phyloP scores from a whole-genome alignment of 2,888 invertebrate species.

The Vandiemenella viatica region DNA sequence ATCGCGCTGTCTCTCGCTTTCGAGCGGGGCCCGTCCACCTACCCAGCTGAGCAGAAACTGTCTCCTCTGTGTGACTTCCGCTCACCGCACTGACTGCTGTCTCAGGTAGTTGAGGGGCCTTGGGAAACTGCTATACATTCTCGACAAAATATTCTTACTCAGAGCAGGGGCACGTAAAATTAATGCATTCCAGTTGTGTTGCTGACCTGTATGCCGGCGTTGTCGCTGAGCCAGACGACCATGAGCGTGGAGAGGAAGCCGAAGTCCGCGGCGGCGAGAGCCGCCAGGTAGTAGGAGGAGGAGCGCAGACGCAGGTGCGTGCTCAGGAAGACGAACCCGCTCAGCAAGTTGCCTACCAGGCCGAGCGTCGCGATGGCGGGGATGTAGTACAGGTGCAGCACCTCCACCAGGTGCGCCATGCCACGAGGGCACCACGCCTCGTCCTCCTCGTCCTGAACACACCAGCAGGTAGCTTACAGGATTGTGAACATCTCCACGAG shows the following conservation, averaged over 20 bases:
- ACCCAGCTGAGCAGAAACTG: too few relatives aligned
- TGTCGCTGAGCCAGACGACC: slow-evolving; percentile 37
- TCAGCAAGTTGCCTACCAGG: slow-evolving; percentile 41
- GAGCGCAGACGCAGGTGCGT: slow-evolving; percentile 44
- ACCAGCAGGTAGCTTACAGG: too few relatives aligned
- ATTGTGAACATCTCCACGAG: too few relatives aligned
- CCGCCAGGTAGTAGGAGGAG: slow-evolving; percentile 47
- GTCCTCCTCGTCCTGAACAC: neutral
- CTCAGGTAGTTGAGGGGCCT: too few relatives aligned
- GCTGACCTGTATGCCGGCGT: slow-evolving; percentile 31
- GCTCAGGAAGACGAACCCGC: slow-evolving; percentile 42
- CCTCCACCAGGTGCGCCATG: slow-evolving; percentile 27
- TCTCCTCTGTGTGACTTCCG: too few relatives aligned
- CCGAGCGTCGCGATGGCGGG: slow-evolving; percentile 42
- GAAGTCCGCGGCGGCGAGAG: slow-evolving; percentile 43
- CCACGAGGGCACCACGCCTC: slow-evolving; percentile 16
- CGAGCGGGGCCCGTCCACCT: too few relatives aligned
- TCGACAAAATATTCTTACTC: too few relatives aligned
- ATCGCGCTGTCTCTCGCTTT: too few relatives aligned
- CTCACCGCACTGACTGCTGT: too few relatives aligned
- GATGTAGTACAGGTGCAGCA: slow-evolving; percentile 41
- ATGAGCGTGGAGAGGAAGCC: slow-evolving; percentile 39
- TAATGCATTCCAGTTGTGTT: too few relatives aligned
- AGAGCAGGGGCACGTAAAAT: too few relatives aligned
- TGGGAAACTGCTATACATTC: too few relatives aligned